Evolutionary conservation across 2,113 vertebrate genomes (phyloP), one percentile per base, ranked within the genome.

Genomic region (Tyrannus savana): DNA sequence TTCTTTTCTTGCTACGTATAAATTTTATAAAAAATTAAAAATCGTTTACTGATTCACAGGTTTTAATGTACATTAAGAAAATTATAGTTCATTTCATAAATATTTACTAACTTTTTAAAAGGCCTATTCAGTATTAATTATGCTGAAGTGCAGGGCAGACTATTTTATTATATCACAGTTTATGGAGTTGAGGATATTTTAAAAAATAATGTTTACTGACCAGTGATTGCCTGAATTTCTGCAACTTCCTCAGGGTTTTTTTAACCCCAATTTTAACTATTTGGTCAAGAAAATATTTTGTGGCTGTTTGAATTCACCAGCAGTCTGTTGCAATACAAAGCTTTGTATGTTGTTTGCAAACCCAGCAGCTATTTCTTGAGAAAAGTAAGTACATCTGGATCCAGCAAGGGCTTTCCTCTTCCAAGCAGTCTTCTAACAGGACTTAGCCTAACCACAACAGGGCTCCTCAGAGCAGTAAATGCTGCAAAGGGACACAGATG

Each of bases 31-130:
- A 53, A 50, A 88, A 23, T 22, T 82, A 46, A 76, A 95, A 52
- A 62, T 30, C 3, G 5, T 73, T 85, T 90, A 39, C 16, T 69
- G 31, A 62, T 69, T 53, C 35, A 67, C 58, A 62, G 50, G 6
- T 62, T 95, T 91, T 75, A 76, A 71, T 68, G 14, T 67, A 47
- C 39, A 55, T 22, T 56, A 27, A 56, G 50, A 84, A 91, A 87
- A 89, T 81, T 25, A 28, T 4, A 30, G 74, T 88, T 90, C 2
- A 84, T 92, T 90, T 87, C 27, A 46, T 87, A 94, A 93, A 80
- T 90, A 87, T 87, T 94, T 93, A 35, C 63, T 64, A 75, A 88
- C 37, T 93, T 94, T 94, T 84, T 31, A 2, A 75, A 72, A 72
- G 49, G 35, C 37, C 33, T 83, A 24, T 87, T 78, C 47, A 62